phyloP scores from a whole-genome alignment of 2,113 vertebrate genomes.

The Eurypyga helias region DNA sequence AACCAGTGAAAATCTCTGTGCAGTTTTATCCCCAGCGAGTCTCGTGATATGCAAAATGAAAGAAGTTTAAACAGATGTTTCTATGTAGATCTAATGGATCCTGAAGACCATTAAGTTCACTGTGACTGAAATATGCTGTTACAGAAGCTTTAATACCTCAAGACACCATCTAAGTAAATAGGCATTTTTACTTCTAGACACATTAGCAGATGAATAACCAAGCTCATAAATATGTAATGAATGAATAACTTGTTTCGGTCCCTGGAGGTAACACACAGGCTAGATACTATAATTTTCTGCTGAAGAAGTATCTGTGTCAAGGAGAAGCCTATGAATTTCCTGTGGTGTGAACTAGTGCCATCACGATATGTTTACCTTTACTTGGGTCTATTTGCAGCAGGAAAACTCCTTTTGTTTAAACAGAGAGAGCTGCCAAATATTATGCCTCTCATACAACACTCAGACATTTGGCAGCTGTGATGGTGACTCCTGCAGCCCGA shows the following conservation, averaged over 20 bases:
- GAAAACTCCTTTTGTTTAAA: neutral
- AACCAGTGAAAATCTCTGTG: neutral
- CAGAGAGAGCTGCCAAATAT: neutral
- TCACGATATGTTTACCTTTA: neutral
- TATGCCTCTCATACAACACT: neutral
- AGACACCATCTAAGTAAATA: constrained; percentile 16
- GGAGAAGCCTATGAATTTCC: neutral
- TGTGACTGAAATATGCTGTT: neutral
- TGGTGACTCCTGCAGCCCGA: neutral
- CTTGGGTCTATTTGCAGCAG: neutral
- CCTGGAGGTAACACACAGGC: neutral
- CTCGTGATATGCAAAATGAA: neutral
- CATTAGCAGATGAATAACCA: constrained; percentile 19
- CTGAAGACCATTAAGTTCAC: neutral
- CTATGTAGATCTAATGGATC: neutral
- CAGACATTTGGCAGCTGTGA: neutral
- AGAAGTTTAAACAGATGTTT: neutral
- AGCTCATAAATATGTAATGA: constrained; percentile 18
- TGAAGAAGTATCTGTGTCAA: neutral
- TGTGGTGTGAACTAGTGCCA: neutral
- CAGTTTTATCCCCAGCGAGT: neutral
- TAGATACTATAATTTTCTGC: neutral
- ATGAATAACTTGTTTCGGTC: constrained; percentile 15
- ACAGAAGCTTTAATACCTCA: neutral
- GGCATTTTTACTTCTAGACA: neutral